Percentiles rank a stretch among this genome's conserved stretches.
Evolutionary conservation across 2,797 vertebrate genomes (phyloP).

Genomic region (Diglossa cyanea): DNA sequence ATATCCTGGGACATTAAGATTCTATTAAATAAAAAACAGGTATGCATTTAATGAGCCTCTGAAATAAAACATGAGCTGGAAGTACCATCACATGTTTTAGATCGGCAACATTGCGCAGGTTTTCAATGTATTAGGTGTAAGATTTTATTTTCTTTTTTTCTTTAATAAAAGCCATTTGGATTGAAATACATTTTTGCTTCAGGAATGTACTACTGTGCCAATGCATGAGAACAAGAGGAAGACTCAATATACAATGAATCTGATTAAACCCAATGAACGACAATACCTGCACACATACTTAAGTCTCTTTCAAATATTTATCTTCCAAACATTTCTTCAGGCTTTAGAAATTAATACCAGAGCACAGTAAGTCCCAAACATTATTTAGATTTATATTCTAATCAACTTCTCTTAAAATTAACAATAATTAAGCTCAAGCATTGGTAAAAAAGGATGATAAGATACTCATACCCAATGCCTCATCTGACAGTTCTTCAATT

Average conservation of each 20-base stretch:
- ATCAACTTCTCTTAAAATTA: not conserved
- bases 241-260: not conserved
- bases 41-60: conserved; percentile 18
- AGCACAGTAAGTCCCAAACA: not conserved
- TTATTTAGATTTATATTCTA: not conserved
- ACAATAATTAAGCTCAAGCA: not conserved
- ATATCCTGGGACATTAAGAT: not conserved
- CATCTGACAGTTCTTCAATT: not conserved
- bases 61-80: conserved; percentile 29
- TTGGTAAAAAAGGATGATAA: not conserved
- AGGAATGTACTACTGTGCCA: not conserved
- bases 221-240: not conserved
- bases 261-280: not conserved
- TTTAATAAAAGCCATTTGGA: conserved; percentile 28
- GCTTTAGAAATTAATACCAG: not conserved
- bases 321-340: not conserved
- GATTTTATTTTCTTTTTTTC: not conserved
- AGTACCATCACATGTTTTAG: conserved; percentile 52
- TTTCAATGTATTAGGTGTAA: conserved; percentile 38
- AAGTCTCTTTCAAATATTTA: not conserved
- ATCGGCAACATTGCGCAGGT: not conserved
- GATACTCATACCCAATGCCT: not conserved
- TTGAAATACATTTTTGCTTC: not conserved
- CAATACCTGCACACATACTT: not conserved
- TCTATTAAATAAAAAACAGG: conserved; percentile 48